Conservation (phyloP, 2,888 invertebrate genomes). For the Phorcus lineatus region DNA sequence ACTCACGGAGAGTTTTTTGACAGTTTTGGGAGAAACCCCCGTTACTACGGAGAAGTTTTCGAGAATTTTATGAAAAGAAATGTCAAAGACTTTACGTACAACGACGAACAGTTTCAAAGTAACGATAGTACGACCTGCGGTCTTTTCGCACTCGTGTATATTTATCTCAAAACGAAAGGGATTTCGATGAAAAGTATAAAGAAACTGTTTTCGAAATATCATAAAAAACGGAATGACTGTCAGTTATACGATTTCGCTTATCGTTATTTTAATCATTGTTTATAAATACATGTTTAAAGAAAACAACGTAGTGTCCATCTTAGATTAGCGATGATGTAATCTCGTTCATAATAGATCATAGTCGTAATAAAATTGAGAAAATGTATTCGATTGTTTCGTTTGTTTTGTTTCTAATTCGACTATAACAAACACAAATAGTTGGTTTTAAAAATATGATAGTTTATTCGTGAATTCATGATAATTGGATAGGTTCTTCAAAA, state of each 20-base stretch:
- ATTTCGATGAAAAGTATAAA: background rate
- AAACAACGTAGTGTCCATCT: background rate
- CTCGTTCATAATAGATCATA: too few species aligned
- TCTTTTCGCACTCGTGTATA: background rate
- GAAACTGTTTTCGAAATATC: background rate
- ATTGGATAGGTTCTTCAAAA: too few species aligned
- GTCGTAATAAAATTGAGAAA: too few species aligned
- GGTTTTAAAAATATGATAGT: too few species aligned
- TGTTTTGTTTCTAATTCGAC: too few species aligned
- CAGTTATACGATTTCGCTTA: background rate
- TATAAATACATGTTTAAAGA: background rate
- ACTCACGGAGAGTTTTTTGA: conserved; percentile 11
- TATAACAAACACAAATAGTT: too few species aligned
- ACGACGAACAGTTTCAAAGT: background rate
- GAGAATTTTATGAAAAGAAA: background rate
- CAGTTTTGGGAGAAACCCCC: conserved; percentile 12
- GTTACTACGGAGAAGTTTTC: background rate
- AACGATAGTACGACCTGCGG: conserved; percentile 8
- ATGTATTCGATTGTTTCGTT: too few species aligned
- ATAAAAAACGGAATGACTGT: background rate
- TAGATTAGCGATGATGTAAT: background rate
- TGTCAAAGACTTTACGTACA: background rate
- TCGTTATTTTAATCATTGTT: background rate
- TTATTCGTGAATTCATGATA: too few species aligned
- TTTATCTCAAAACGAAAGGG: conserved; percentile 5